These are phyloP conservation scores for Platorchestia sp. DNA, from an alignment of 1,140 invertebrate genomes.

Conservation along the genomic window DNA sequence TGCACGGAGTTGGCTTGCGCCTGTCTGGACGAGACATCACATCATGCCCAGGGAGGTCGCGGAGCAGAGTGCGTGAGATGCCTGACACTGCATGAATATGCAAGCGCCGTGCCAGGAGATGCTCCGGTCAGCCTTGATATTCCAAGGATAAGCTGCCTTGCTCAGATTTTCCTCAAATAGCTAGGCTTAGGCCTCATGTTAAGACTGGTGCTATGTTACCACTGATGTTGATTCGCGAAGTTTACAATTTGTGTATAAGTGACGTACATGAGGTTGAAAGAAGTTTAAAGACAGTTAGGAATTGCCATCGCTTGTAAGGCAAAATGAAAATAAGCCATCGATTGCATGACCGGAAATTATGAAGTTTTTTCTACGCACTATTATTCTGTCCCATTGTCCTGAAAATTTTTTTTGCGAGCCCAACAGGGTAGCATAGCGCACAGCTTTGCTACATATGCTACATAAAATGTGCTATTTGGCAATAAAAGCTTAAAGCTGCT, in stretches of 20 bases:
- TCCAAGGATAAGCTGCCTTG: conserved; percentile 41
- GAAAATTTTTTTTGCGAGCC: background rate
- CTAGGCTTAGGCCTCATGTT: background rate
- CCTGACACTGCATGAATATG: conserved; percentile 8
- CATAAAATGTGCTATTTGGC: background rate
- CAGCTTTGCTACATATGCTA: background rate
- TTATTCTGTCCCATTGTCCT: background rate
- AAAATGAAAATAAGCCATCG: background rate
- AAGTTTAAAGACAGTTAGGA: background rate
- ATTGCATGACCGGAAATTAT: background rate
- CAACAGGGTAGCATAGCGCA: background rate
- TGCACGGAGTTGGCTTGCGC: background rate
- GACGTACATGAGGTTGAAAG: background rate
- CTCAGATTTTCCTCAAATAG: conserved; percentile 14
- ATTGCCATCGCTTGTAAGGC: background rate
- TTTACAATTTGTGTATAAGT: background rate
- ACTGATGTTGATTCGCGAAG: background rate
- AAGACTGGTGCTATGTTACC: background rate
- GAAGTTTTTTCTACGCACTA: background rate
- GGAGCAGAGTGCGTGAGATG: background rate
- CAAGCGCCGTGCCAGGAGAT: background rate
- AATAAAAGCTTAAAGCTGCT: background rate
- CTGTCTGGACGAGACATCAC: background rate
- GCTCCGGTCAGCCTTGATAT: conserved; percentile 25
- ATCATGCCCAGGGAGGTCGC: background rate